These are phyloP conservation scores for Pantala flavescens DNA, from an alignment of 1,140 invertebrate species.

Conservation along the genomic window DNA sequence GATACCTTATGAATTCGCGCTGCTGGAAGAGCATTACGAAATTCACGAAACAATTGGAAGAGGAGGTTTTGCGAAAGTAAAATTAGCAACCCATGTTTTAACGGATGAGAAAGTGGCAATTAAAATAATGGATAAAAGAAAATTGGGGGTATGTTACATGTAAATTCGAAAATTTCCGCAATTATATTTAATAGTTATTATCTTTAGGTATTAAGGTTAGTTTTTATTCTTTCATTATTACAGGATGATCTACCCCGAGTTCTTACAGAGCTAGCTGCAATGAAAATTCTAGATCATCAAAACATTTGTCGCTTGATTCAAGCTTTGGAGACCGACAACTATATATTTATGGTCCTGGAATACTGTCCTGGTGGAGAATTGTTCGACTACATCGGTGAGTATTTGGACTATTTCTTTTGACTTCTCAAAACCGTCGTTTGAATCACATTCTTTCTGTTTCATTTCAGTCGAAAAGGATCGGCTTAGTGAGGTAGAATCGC, in stretches of 20 bases:
- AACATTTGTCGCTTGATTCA: constrained; percentile 78
- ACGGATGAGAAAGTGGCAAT: constrained; percentile 77
- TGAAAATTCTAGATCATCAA: constrained; percentile 67
- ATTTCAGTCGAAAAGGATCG: constrained; percentile 53
- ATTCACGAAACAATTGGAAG: constrained; percentile 63
- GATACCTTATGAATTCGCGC: constrained; percentile 18
- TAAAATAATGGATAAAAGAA: constrained; percentile 73
- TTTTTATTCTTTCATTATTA: constrained; percentile 22
- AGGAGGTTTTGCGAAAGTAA: constrained; percentile 74
- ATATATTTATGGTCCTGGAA: constrained; percentile 64
- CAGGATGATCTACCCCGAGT: constrained; percentile 71
- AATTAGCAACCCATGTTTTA: constrained; percentile 60
- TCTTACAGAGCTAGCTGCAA: constrained; percentile 65
- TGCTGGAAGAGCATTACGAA: constrained; percentile 52
- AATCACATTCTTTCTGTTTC: constrained; percentile 17
- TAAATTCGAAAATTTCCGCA: background rate
- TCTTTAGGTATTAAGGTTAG: background rate
- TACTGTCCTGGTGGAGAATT: constrained; percentile 75
- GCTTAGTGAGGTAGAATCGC: constrained; percentile 57
- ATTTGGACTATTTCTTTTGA: background rate
- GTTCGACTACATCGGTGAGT: constrained; percentile 67
- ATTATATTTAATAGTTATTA: background rate
- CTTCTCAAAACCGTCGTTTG: constrained; percentile 14
- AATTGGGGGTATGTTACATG: constrained; percentile 49
- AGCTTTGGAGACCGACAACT: constrained; percentile 62